phyloP scores from a whole-genome alignment of 1,140 invertebrate genomes.

The Elymnias hypermnestra region DNA sequence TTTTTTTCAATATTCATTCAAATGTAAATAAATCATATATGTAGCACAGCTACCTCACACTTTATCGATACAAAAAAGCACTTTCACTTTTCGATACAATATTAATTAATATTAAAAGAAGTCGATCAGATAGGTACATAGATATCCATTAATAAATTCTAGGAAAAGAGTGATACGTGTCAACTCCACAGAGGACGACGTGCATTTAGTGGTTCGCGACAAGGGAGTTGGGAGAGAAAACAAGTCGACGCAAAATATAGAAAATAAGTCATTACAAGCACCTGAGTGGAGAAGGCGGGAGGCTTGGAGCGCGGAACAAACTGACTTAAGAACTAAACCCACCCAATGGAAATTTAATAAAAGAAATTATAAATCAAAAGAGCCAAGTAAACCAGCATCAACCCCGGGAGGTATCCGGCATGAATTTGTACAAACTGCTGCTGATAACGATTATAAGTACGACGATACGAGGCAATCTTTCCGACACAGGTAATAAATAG shows the following conservation, averaged over 20 bases:
- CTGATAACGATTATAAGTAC: slow-evolving; percentile 69
- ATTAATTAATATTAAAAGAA: slow-evolving; percentile 5
- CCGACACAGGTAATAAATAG: slow-evolving; percentile 63
- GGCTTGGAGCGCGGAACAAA: slow-evolving; percentile 86
- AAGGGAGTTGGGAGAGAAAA: slow-evolving; percentile 80
- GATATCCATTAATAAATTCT: slow-evolving; percentile 77
- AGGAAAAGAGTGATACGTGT: slow-evolving; percentile 84
- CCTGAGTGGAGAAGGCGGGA: slow-evolving; percentile 84
- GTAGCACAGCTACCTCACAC: too few relatives aligned
- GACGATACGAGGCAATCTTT: slow-evolving; percentile 66
- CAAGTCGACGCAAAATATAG: slow-evolving; percentile 81
- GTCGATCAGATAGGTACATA: slow-evolving; percentile 65
- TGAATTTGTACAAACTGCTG: slow-evolving; percentile 65
- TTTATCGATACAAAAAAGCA: slow-evolving; percentile 3
- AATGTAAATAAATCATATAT: too few relatives aligned
- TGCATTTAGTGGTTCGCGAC: slow-evolving; percentile 81
- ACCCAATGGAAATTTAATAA: slow-evolving; percentile 86
- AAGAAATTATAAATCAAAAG: slow-evolving; percentile 76
- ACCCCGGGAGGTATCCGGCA: slow-evolving; percentile 63
- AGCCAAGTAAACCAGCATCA: slow-evolving; percentile 59
- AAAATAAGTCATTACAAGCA: slow-evolving; percentile 80
- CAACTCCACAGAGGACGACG: slow-evolving; percentile 84
- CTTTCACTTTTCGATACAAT: slow-evolving; percentile 8
- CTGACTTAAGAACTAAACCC: slow-evolving; percentile 79
- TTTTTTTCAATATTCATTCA: too few relatives aligned